Base-by-base conservation (phyloP, 2,797 vertebrate genomes). In the Channa striata region DNA sequence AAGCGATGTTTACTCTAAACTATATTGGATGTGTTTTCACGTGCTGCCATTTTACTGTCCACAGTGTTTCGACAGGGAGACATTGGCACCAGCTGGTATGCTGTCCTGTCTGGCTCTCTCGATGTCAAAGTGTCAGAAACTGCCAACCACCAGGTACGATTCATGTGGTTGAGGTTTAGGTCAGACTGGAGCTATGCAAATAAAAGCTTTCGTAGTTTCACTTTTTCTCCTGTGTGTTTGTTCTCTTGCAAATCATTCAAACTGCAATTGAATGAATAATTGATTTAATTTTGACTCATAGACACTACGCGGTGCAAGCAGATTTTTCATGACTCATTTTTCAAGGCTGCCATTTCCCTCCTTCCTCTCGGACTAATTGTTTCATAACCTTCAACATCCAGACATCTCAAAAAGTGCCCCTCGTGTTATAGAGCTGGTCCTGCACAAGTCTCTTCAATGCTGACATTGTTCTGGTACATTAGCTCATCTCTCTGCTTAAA, bases 101-200 rank as follows among this genome's bases (percentile, higher is more conserved):
- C 98, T 30, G 97, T 99, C 50, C 93, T 99, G 54, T 96, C 97
- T 20, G 98, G 98, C 72, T 99, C 98, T 63, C 89, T 99, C 91
- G 97, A 99, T 89, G 97, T 99, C 84, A 99, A 99, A 93, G 97
- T 99, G 74, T 99, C 98, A 58, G 98, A 99, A 92, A 99, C 98
- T 0, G 97, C 97, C 87, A 99, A 96, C 90, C 96, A 99, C 84
- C 97, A 99, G 96, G 98, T 98, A 93, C 92, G 61, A 87, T 8
- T 59, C 9, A 20, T n/a, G 12, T 10, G 17, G 39, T 53, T 16
- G 40, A 42, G n/a, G 2, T 34, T 60, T 2, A n/a, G 34, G 5
- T 33, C 48, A 47, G 6, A 52, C 13, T 30, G 12, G 2, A 49
- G 59, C 30, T 8, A 16, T 6, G n/a, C 8, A n/a, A 16, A 6